phyloP scores from a whole-genome alignment of 2,797 vertebrate species.

The Harpagifer antarcticus region DNA sequence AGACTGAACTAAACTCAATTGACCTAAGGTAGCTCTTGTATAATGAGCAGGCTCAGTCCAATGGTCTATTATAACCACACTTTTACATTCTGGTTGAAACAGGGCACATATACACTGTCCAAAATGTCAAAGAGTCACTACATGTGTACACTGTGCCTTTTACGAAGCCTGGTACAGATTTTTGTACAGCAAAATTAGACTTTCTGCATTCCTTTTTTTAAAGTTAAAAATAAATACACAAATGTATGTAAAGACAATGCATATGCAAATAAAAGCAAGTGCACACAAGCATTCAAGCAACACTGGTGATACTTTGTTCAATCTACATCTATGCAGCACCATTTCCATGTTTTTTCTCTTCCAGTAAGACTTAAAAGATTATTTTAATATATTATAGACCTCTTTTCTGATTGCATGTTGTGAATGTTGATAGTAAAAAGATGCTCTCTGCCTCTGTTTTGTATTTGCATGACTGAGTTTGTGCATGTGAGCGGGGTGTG shows the following conservation, averaged over 20 bases:
- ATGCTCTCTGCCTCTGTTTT: conserved; percentile 13
- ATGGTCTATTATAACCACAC: background rate
- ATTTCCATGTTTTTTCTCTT: background rate
- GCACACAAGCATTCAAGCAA: background rate
- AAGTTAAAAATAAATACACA: background rate
- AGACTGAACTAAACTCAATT: conserved; percentile 23
- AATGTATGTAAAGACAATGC: background rate
- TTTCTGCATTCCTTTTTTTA: background rate
- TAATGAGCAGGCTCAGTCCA: conserved; percentile 35
- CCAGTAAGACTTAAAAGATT: background rate
- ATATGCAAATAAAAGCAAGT: background rate
- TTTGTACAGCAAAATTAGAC: background rate
- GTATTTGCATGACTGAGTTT: conserved; percentile 5
- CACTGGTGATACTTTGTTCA: background rate
- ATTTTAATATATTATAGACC: background rate
- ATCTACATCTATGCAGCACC: background rate
- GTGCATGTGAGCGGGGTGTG: conserved; percentile 10
- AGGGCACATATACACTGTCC: background rate
- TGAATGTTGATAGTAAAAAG: background rate
- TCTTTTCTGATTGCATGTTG: conserved; percentile 1
- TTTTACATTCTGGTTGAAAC: conserved; percentile 16
- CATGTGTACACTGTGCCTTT: background rate
- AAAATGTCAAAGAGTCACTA: background rate
- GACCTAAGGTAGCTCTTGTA: conserved; percentile 19
- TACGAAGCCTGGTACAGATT: background rate